A percentile compares a stretch with the other conserved stretches of the same genome.
Evolutionary conservation across 23 tunicate genomes (phyloP).

Genomic region (Styela plicata): DNA sequence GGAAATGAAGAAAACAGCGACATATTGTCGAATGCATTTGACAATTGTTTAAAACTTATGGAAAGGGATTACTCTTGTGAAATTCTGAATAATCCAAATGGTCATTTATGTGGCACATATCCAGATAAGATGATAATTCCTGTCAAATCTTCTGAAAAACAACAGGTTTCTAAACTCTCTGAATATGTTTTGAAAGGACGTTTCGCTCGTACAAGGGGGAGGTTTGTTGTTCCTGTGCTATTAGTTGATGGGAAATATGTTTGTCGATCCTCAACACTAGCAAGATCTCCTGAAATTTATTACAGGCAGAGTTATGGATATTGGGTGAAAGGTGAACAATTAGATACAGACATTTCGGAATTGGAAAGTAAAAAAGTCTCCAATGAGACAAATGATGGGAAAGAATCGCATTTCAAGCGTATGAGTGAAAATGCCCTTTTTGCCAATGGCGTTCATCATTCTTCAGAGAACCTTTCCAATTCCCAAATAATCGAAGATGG

Average conservation of each 20-base stretch:
- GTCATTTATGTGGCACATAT: slow-evolving; percentile 68
- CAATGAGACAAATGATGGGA: not conserved
- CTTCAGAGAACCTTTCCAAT: slow-evolving; percentile 17
- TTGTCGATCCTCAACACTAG: slow-evolving; percentile 88
- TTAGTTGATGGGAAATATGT: slow-evolving; percentile 59
- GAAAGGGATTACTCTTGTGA: slow-evolving; percentile 66
- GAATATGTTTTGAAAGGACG: slow-evolving; percentile 51
- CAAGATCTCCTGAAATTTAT: slow-evolving; percentile 87
- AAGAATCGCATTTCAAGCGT: not conserved
- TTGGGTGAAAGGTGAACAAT: slow-evolving; percentile 19
- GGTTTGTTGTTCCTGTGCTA: slow-evolving; percentile 86
- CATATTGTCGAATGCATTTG: not conserved
- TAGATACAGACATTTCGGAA: not conserved
- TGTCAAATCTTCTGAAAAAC: not conserved
- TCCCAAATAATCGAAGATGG: slow-evolving; percentile 38
- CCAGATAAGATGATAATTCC: slow-evolving; percentile 73
- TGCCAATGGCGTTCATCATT: not conserved
- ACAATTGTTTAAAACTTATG: slow-evolving; percentile 51
- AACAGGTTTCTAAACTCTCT: slow-evolving; percentile 12
- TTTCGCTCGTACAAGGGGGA: slow-evolving; percentile 79
- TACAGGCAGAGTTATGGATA: slow-evolving; percentile 25
- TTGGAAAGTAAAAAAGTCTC: no score
- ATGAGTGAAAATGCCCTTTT: not conserved
- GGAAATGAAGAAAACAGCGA: not conserved
- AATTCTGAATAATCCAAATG: slow-evolving; percentile 53